Conservation (phyloP, 2,797 vertebrate genomes). For the Forpus xanthops region DNA sequence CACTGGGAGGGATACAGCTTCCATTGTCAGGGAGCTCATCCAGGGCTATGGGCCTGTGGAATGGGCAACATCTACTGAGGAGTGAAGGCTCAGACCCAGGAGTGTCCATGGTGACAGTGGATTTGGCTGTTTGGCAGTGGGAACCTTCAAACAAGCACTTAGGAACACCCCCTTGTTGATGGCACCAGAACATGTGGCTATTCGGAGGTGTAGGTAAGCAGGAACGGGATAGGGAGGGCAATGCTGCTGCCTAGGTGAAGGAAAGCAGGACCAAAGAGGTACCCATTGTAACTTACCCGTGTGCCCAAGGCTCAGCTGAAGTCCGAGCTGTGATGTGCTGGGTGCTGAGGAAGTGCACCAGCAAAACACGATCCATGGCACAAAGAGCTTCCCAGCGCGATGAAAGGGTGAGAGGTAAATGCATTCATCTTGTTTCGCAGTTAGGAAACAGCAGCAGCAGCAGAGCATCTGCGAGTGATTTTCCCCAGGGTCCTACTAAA, state of each 20-base stretch:
- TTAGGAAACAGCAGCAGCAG: not conserved
- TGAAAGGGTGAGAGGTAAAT: not conserved
- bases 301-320: not conserved
- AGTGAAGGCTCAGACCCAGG: not conserved
- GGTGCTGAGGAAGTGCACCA: not conserved
- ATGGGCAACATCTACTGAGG: fast-evolving
- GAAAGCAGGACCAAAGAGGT: not conserved
- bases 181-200: not conserved
- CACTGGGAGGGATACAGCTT: not conserved
- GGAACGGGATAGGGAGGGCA: not conserved
- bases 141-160: not conserved
- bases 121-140: not conserved
- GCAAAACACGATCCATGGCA: not conserved
- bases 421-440: not conserved
- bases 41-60: fast-evolving
- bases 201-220: not conserved
- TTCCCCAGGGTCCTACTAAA: conserved; percentile 25
- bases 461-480: not conserved
- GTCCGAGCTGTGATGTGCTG: not conserved
- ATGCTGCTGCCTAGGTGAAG: not conserved
- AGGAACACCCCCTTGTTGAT: fast-evolving
- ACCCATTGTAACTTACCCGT: fast-evolving
- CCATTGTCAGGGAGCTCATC: not conserved
- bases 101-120: not conserved
- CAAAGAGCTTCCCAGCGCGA: not conserved